These are phyloP conservation scores for Unio pictorum DNA, from an alignment of 2,888 invertebrate genomes.

Conservation along the genomic window DNA sequence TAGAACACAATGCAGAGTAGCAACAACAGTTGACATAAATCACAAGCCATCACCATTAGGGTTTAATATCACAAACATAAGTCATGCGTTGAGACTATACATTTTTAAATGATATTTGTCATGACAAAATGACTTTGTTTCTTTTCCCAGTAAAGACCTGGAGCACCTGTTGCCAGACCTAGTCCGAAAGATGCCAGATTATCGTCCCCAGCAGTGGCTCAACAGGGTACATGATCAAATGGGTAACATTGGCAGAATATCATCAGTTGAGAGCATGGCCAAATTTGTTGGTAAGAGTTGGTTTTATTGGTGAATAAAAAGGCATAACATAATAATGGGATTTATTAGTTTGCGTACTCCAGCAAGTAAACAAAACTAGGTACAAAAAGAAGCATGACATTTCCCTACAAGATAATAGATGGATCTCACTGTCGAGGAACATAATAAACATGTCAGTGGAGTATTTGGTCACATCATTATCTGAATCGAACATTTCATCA, in stretches of 20 bases:
- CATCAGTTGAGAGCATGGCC: conserved; percentile 89
- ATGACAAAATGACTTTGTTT: not conserved
- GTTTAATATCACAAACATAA: too few relatives aligned
- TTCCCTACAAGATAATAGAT: too few relatives aligned
- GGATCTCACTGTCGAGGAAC: too few relatives aligned
- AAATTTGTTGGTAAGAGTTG: conserved; percentile 76
- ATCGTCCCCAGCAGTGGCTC: conserved; percentile 92
- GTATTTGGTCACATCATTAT: too few relatives aligned
- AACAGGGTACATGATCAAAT: conserved; percentile 89
- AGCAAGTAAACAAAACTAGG: too few relatives aligned
- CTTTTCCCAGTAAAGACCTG: conserved; percentile 67
- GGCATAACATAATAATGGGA: not conserved
- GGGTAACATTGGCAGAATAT: conserved; percentile 81
- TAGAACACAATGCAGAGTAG: too few relatives aligned
- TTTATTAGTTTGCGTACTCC: not conserved
- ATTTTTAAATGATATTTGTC: not conserved
- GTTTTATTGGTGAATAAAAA: not conserved
- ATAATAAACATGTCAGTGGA: too few relatives aligned
- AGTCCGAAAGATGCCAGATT: conserved; percentile 86
- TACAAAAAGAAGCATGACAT: too few relatives aligned
- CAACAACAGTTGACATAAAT: too few relatives aligned
- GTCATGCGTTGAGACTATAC: too few relatives aligned
- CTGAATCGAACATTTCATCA: too few relatives aligned
- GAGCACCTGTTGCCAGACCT: conserved; percentile 94
- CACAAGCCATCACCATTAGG: too few relatives aligned